Evolutionary conservation across 2,888 invertebrate species (phyloP), one percentile per base, ranked within the genome.

Genomic region (Iphiclides podalirius): DNA sequence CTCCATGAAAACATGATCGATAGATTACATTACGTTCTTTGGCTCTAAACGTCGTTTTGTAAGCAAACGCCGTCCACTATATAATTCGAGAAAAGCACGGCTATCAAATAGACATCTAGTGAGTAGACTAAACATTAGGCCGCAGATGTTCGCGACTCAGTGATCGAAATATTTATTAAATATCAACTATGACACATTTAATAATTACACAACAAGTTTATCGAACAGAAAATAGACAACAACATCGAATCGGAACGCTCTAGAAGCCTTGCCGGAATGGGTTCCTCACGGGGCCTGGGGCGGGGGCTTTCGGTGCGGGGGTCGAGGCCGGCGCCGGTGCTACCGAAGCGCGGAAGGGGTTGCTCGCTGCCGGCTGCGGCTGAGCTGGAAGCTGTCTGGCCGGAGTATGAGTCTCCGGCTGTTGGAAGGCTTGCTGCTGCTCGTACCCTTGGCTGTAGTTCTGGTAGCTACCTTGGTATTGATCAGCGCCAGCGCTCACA

Each of bases 251-350:
- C 49, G 63, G 59, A 66, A 62, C 57, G 64, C 73, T 78, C 79
- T 87, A 92, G 85, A 94, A 94, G 79, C 94, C 94, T 92, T 94
- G 94, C 76, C 95, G 92, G 89, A 95, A 95, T 53, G 95, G 46
- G 87, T 65, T 49, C 74, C 84, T 82, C 54, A 58, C 64, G 47
- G 54, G 57, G 42, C 17, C 59, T 71, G 64, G 71, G 86, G 63
- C 76, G 81, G 73, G 71, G 64, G 71, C 84, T 70, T 72, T 83
- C 65, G 70, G 83, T 68, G 73, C 58, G 1, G 69, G 59, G 1
- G 75, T 65, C 1, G 84, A 47, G 58, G 64, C 77, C 80, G 70
- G 67, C 59, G 72, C 85, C 69, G 72, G 85, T 62, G 70, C 82
- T 67, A 68, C 85, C 0, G 73, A 57, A 20, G 81, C 77, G 48